phyloP scores from a whole-genome alignment of 2,113 vertebrate species.

The Chionodraco myersi region DNA sequence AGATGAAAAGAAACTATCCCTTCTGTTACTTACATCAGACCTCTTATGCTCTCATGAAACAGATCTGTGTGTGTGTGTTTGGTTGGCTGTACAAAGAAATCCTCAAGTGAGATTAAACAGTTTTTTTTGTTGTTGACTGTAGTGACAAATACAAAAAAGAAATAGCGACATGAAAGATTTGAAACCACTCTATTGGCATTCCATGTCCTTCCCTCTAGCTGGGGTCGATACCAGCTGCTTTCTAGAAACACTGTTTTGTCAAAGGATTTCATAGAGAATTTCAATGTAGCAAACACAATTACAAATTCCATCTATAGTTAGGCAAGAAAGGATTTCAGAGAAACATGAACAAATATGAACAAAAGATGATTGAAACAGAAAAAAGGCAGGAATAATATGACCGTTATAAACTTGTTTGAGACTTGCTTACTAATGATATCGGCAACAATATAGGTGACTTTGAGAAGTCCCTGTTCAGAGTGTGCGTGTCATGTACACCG shows the following conservation, averaged over 20 bases:
- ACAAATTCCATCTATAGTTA: neutral
- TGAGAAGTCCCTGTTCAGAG: constrained; percentile 55
- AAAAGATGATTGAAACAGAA: neutral
- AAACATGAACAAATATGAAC: neutral
- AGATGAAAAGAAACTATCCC: constrained; percentile 48
- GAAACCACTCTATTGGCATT: constrained; percentile 41
- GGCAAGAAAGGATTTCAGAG: neutral
- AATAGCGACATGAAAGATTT: constrained; percentile 40
- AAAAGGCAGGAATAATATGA: neutral
- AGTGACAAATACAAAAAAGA: constrained; percentile 24
- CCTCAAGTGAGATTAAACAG: constrained; percentile 39
- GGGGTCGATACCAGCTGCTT: constrained; percentile 39
- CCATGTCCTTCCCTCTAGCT: constrained; percentile 42
- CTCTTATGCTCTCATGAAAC: constrained; percentile 31
- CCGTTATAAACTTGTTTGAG: neutral
- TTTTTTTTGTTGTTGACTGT: constrained; percentile 22
- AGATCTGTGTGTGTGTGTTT: constrained; percentile 8
- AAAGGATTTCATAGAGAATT: constrained; percentile 14
- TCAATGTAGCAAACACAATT: constrained; percentile 4
- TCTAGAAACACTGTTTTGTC: constrained; percentile 16
- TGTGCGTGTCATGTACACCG: constrained; percentile 17
- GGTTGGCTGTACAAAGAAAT: constrained; percentile 21
- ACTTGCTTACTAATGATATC: constrained; percentile 26
- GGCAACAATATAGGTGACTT: constrained; percentile 59
- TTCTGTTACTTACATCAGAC: constrained; percentile 43